phyloP scores from a whole-genome alignment of 2,888 invertebrate species.

The Drosophila differens region DNA sequence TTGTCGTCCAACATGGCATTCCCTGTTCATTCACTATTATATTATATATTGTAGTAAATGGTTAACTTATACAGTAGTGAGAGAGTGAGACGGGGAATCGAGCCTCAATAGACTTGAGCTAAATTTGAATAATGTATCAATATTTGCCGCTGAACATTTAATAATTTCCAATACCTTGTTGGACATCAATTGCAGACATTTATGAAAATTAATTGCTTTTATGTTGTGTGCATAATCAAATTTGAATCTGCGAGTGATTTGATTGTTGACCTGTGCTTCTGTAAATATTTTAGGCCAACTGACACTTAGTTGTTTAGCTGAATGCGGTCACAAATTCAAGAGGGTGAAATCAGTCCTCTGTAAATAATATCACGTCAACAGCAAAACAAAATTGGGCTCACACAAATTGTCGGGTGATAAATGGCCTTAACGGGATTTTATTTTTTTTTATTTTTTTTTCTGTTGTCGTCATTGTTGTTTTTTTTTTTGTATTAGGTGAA shows the following conservation, averaged over 20 bases:
- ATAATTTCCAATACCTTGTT: conserved; percentile 8
- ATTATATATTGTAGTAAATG: too few species aligned
- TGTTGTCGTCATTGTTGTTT: conserved; percentile 32
- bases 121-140: neutral
- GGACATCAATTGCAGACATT: conserved; percentile 16
- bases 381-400: conserved; percentile 55
- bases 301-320: conserved; percentile 42
- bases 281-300: conserved; percentile 39
- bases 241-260: conserved; percentile 33
- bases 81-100: neutral
- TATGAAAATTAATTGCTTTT: conserved; percentile 28
- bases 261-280: conserved; percentile 28
- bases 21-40: too few species aligned
- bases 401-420: conserved; percentile 83
- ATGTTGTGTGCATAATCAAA: conserved; percentile 16
- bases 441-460: conserved; percentile 67
- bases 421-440: conserved; percentile 85
- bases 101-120: neutral
- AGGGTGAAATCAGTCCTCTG: conserved; percentile 79
- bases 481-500: conserved; percentile 44
- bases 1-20: neutral
- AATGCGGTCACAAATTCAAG: conserved; percentile 61
- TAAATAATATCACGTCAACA: conserved; percentile 77
- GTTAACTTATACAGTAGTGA: too few species aligned
- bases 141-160: neutral